Evolutionary conservation across 1,140 invertebrate genomes (phyloP).

Genomic region (Plectus sambesii): DNA sequence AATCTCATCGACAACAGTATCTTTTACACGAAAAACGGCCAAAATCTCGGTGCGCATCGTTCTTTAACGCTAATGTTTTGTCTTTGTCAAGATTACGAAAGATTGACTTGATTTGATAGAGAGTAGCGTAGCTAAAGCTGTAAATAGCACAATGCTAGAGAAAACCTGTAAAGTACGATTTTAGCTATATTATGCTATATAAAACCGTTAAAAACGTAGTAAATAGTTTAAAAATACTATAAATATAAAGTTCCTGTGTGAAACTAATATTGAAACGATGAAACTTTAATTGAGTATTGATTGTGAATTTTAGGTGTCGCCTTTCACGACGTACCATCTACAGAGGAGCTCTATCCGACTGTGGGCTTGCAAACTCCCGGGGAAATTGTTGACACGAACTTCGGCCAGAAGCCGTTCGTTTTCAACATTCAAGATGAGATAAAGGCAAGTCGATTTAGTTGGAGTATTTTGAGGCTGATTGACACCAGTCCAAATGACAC

Average conservation of each 20-base stretch:
- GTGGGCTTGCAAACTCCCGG: constrained; percentile 95
- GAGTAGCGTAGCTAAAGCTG: no score
- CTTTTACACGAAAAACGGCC: constrained; percentile 99
- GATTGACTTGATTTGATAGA: no score
- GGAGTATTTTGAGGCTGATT: constrained; percentile 12
- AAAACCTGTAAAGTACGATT: no score
- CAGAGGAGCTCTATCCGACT: constrained; percentile 86
- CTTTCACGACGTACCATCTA: constrained; percentile 11
- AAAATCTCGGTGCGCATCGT: constrained; percentile 68
- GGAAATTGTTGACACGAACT: constrained; percentile 95
- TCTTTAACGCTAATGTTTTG: no score
- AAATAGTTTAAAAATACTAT: no score
- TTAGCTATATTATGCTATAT: no score
- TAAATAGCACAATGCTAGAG: no score
- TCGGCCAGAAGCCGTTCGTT: constrained; percentile 89
- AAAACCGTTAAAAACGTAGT: no score
- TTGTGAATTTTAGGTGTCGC: constrained; percentile 34
- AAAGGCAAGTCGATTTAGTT: constrained; percentile 45
- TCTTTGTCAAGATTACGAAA: no score
- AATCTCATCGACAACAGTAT: constrained; percentile 94
- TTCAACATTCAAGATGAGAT: constrained; percentile 97
- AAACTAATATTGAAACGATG: no score
- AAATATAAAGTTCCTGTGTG: no score
- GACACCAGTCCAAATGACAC: constrained; percentile 4
- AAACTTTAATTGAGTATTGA: no score